Evolutionary conservation across 2,888 invertebrate genomes (phyloP).

Genomic region (Mythimna loreyi): DNA sequence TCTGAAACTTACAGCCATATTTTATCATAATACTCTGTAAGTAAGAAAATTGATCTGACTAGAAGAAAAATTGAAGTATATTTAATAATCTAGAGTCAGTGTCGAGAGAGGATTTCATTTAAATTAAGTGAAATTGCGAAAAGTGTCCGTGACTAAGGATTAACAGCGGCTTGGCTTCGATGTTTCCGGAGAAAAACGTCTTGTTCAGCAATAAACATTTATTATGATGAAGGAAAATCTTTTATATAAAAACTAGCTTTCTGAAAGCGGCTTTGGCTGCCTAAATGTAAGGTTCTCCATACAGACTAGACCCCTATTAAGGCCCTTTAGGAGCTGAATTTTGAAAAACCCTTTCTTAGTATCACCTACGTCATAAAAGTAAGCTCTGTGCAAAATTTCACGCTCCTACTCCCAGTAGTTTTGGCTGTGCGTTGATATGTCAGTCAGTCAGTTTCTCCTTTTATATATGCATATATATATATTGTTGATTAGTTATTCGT

Average conservation of each 20-base stretch:
- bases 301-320: too few species aligned
- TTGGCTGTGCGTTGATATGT: too few species aligned
- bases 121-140: constrained; percentile 28
- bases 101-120: constrained; percentile 27
- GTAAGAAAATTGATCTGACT: constrained; percentile 7
- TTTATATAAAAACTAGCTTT: background rate
- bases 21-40: constrained; percentile 12
- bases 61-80: constrained; percentile 14
- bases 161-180: background rate
- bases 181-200: constrained; percentile 8
- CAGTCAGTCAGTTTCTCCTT: too few species aligned
- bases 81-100: constrained; percentile 7
- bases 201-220: constrained; percentile 8
- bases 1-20: constrained; percentile 5
- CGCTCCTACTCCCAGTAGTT: too few species aligned
- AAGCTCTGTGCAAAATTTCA: too few species aligned
- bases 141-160: constrained; percentile 1
- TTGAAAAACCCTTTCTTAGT: too few species aligned
- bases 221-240: background rate
- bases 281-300: too few species aligned
- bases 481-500: too few species aligned
- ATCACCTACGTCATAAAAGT: too few species aligned
- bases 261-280: too few species aligned
- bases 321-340: too few species aligned
- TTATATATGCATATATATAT: too few species aligned